phyloP scores from a whole-genome alignment of 2,113 vertebrate genomes.

The Corythaeola cristata region DNA sequence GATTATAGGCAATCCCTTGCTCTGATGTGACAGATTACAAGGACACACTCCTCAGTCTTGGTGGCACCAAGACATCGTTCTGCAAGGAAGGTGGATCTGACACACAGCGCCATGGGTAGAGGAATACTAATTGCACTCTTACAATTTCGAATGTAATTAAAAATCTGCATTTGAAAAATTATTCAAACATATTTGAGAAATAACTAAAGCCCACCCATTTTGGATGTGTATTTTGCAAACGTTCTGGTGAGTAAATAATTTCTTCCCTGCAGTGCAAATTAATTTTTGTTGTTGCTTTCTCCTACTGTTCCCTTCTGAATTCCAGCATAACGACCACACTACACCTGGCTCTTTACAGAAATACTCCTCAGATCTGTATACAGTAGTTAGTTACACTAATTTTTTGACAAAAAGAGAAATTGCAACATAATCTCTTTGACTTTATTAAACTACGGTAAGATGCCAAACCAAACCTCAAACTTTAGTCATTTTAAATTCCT shows the following conservation, averaged over 20 bases:
- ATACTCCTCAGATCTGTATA: neutral
- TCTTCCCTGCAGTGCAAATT: neutral
- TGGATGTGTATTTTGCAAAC: neutral
- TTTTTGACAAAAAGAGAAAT: neutral
- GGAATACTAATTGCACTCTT: neutral
- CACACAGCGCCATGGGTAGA: neutral
- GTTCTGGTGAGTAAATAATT: neutral
- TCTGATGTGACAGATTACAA: neutral
- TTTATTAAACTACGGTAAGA: neutral
- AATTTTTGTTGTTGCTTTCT: neutral
- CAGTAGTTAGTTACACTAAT: neutral
- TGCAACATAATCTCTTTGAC: neutral
- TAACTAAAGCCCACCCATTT: neutral
- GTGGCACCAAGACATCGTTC: neutral
- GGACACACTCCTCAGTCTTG: neutral
- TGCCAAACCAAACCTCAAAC: neutral
- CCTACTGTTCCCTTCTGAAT: neutral
- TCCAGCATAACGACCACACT: neutral
- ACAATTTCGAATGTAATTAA: neutral
- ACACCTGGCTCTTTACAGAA: neutral
- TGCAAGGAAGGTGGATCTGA: neutral
- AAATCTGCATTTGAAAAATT: neutral
- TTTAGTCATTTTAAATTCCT: neutral
- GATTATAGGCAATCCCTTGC: neutral
- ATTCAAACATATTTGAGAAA: neutral